Percentiles rank a stretch among this genome's conserved stretches.
Evolutionary conservation across 2,797 vertebrate species (phyloP).

Genomic region (Sebastolobus altivelis): DNA sequence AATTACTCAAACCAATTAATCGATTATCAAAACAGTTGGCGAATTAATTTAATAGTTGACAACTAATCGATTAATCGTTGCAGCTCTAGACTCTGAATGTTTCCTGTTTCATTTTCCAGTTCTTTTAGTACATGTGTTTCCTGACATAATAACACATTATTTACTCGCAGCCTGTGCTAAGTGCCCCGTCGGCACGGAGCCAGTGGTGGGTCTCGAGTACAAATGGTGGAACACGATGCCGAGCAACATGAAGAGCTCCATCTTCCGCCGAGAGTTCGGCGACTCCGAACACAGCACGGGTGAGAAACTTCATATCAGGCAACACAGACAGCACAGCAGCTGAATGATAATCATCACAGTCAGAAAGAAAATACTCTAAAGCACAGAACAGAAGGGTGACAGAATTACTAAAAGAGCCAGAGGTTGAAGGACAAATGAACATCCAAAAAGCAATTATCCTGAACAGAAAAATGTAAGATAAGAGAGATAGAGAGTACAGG

Average conservation of each 20-base stretch:
- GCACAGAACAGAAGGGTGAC: background rate
- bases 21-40: no score
- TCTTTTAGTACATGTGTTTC: background rate
- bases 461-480: background rate
- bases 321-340: background rate
- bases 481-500: background rate
- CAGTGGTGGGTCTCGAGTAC: slow-evolving; percentile 91
- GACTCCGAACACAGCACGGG: slow-evolving; percentile 88
- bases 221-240: slow-evolving; percentile 98
- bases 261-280: slow-evolving; percentile 87
- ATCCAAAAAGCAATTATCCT: background rate
- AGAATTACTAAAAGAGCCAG: background rate
- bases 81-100: background rate
- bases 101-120: background rate
- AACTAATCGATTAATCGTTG: no score
- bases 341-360: background rate
- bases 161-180: slow-evolving; percentile 85
- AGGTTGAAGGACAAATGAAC: background rate
- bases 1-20: no score
- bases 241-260: slow-evolving; percentile 90
- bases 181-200: slow-evolving; percentile 93
- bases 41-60: no score
- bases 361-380: background rate
- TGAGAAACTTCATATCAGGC: slow-evolving; percentile 59
- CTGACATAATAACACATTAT: slow-evolving; percentile 14